phyloP scores from a whole-genome alignment of 2,888 invertebrate species.

The Dynastes maya region DNA sequence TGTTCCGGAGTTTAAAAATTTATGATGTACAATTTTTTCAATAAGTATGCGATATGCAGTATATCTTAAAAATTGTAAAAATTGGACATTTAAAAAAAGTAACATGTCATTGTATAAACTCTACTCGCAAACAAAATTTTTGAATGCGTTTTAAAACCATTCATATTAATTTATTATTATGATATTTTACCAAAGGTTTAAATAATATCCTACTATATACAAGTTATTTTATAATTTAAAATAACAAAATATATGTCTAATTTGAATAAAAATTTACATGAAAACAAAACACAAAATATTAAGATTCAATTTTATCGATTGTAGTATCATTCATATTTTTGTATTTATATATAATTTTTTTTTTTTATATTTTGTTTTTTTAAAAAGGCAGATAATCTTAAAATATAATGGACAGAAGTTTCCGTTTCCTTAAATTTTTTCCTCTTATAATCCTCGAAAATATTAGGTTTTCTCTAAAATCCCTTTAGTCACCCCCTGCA shows the following conservation, averaged over 20 bases:
- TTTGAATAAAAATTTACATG: conserved; percentile 51
- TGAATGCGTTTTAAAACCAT: background rate
- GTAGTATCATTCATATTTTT: conserved; percentile 37
- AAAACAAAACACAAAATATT: conserved; percentile 51
- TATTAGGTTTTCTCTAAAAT: conserved; percentile 22
- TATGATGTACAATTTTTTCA: background rate
- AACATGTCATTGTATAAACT: background rate
- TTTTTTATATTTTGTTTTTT: conserved; percentile 42
- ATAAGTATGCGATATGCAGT: background rate
- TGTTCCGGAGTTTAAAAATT: conserved; percentile 20
- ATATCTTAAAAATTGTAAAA: conserved; percentile 49
- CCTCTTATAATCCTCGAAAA: conserved; percentile 48
- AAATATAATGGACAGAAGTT: conserved; percentile 58
- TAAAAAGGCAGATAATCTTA: conserved; percentile 56
- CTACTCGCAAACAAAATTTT: background rate
- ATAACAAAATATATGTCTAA: conserved; percentile 49
- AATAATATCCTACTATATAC: conserved; percentile 32
- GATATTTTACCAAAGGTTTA: background rate
- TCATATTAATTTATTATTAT: conserved; percentile 23
- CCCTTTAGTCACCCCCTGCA: conserved; percentile 95
- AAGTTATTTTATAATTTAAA: conserved; percentile 35
- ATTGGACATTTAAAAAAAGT: conserved; percentile 49
- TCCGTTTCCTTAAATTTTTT: conserved; percentile 31
- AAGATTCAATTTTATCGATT: conserved; percentile 44
- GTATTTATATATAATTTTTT: conserved; percentile 27